Evolutionary conservation across 2,113 vertebrate species (phyloP).

Genomic region (Trogon melanurus): DNA sequence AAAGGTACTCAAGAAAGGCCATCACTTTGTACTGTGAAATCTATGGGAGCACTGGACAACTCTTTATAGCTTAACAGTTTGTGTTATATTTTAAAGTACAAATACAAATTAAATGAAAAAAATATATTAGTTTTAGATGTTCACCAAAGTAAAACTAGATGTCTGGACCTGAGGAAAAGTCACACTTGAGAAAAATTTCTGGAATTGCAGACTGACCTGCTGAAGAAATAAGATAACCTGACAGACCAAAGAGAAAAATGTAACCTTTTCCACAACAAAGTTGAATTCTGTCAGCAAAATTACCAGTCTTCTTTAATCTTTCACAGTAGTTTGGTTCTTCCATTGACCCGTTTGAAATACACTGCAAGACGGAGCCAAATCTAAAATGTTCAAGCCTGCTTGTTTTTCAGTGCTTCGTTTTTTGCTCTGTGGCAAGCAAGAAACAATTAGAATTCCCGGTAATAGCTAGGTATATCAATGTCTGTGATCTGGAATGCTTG

Average conservation of each 20-base stretch:
- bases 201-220: background rate
- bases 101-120: background rate
- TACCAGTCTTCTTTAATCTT: background rate
- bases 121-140: background rate
- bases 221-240: background rate
- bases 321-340: background rate
- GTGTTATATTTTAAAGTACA: background rate
- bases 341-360: background rate
- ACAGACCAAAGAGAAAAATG: background rate
- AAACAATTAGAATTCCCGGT: background rate
- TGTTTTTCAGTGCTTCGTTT: background rate
- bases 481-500: background rate
- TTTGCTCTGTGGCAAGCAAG: background rate
- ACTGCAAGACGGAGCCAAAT: background rate
- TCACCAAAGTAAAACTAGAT: background rate
- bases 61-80: background rate
- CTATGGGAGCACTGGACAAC: rapidly evolving
- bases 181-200: background rate
- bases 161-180: background rate
- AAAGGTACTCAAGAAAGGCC: background rate
- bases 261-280: background rate
- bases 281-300: background rate
- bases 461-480: background rate
- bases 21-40: background rate
- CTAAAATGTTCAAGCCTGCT: background rate